These are phyloP conservation scores for Danio aesculapii DNA, from an alignment of 2,797 vertebrate species.

Conservation along the genomic window DNA sequence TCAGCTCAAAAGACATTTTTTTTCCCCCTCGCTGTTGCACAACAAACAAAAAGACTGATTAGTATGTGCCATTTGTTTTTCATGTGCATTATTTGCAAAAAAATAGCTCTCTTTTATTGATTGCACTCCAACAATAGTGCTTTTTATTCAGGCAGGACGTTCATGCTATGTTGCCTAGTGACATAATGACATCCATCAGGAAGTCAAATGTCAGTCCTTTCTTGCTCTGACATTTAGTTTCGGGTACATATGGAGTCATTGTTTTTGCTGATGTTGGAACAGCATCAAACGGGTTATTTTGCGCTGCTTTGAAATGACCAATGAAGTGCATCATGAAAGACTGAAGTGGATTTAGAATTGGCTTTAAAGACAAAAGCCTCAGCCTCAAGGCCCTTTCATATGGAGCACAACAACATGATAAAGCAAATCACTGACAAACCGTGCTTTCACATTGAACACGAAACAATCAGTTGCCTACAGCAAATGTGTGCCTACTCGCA, in stretches of 20 bases:
- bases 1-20: slow-evolving; percentile 32
- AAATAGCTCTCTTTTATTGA: slow-evolving; percentile 45
- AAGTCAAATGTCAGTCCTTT: slow-evolving; percentile 83
- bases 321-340: slow-evolving; percentile 4
- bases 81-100: slow-evolving; percentile 47
- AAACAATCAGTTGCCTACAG: too few species aligned
- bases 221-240: slow-evolving; percentile 71
- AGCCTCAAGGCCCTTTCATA: not conserved
- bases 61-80: slow-evolving; percentile 54
- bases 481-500: too few species aligned
- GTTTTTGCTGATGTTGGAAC: slow-evolving; percentile 37
- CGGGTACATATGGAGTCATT: slow-evolving; percentile 38
- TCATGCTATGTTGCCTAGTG: slow-evolving; percentile 77
- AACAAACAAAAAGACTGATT: slow-evolving; percentile 44
- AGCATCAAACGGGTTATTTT: slow-evolving; percentile 9
- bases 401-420: too few species aligned
- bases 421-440: too few species aligned
- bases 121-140: slow-evolving; percentile 72
- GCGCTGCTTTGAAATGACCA: slow-evolving; percentile 28
- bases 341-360: not conserved
- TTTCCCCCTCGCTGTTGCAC: slow-evolving; percentile 8
- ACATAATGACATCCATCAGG: slow-evolving; percentile 81
- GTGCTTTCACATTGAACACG: too few species aligned
- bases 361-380: slow-evolving; percentile 1
- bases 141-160: slow-evolving; percentile 57